Evolutionary conservation across 2,113 vertebrate species (phyloP).

Genomic region (Hippocampus barbouri): DNA sequence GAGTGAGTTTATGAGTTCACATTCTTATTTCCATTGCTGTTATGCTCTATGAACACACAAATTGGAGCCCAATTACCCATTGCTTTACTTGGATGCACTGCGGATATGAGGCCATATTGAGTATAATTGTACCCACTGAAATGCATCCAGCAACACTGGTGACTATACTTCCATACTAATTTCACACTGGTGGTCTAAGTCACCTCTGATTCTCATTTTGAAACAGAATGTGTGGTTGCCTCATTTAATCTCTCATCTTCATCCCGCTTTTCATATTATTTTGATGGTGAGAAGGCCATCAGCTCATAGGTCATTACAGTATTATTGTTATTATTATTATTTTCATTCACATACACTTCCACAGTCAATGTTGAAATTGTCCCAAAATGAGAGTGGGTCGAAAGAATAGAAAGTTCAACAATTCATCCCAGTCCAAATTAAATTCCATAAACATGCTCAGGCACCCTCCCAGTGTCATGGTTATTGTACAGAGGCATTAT

Average conservation of each 20-base stretch:
- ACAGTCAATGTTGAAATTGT: not conserved
- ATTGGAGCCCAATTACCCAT: conserved; percentile 69
- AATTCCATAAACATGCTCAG: not conserved
- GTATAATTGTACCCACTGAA: conserved; percentile 65
- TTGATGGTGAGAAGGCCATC: not conserved
- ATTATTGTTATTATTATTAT: not conserved
- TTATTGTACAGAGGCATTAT: conserved; percentile 65
- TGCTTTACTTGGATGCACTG: conserved; percentile 65
- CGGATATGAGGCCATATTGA: conserved; percentile 63
- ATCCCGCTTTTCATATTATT: conserved; percentile 23
- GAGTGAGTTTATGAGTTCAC: conserved; percentile 54
- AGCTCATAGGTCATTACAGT: not conserved
- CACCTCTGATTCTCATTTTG: conserved; percentile 47
- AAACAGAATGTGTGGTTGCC: conserved; percentile 29
- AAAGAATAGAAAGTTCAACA: not conserved
- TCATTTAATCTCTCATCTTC: conserved; percentile 1
- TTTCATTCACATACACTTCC: not conserved
- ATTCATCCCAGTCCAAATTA: not conserved
- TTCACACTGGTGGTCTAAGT: conserved; percentile 49
- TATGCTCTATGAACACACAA: conserved; percentile 67
- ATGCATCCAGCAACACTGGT: conserved; percentile 55
- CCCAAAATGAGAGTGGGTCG: not conserved
- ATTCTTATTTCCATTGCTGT: conserved; percentile 59
- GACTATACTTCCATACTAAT: conserved; percentile 55
- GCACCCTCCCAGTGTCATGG: conserved; percentile 8